Evolutionary conservation across 2,113 vertebrate genomes (phyloP), one percentile per base, ranked within the genome.

Genomic region (Astur gentilis): DNA sequence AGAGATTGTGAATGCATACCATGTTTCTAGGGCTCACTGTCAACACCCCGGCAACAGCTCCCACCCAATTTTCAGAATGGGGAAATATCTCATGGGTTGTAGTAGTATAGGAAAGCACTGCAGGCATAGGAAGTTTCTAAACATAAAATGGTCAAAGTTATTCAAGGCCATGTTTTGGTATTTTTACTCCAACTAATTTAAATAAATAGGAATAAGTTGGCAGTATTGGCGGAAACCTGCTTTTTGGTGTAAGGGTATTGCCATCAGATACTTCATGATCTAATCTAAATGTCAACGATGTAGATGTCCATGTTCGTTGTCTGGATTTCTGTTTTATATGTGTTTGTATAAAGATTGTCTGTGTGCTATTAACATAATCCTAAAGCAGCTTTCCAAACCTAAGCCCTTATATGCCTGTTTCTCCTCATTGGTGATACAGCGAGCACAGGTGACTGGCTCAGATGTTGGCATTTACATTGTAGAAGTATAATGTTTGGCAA

Each of bases 1-100:
- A 38, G 75, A 69, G 44, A 16, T 47, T 55, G 31, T 0, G 3
- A 52, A 61, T 0, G 0, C 1, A 1, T 57, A 6, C 27, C 1
- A 0, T 0, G 1, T 67, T 54, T 60, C 61, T 65, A 3, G 31
- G 17, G 32, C 61, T 72, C 65, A 8, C 42, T 52, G 72, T 44
- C 8, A 64, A 19, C 29, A 45, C 5, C 40, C 7, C 10, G 58
- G 10, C 49, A 78, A 66, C 19, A 83, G 47, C 42, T 93, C 14
- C 21, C 31, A 31, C 34, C 9, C 10, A 4, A 7, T 22, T 57
- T 71, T 52, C 36, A 42, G 31, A 6, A 16, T 19, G 21, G 14
- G 26, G 18, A 36, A 64, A 13, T 25, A 21, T 44, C 29, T 55
- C 7, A 4, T 31, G 42, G 17, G 7, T 60, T 85, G 47, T n/a